Evolutionary conservation across 1,140 invertebrate genomes (phyloP), one percentile per base, ranked within the genome.

Genomic region (Stegodyphus dumicola): DNA sequence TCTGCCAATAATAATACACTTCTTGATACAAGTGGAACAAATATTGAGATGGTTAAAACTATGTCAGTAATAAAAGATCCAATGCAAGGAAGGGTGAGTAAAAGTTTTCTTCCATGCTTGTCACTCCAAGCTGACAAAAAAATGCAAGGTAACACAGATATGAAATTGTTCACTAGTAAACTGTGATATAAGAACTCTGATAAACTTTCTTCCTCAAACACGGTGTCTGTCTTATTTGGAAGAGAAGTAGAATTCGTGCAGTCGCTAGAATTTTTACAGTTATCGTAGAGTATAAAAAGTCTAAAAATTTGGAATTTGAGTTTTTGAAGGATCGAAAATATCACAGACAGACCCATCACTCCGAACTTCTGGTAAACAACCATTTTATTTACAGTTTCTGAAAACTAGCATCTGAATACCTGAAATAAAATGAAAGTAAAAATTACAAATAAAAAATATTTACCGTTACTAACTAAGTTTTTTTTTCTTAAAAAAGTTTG

Each of bases 41-140:
- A 56, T 7, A 79, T 17, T 54, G 48, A 15, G 13, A 79, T 18
- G 2, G 69, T 65, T 60, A 79, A 66, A 13, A 79, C 15, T 17
- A 67, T 48, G 17, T 79, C 77, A 9, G n/a, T 49, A 5, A 79
- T 53, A 9, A 69, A 33, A 9, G 77, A 79, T 15, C 77, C 77
- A 7, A 79, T 64, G 13, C 52, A 79, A 1, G 77, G 77, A 10
- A 79, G 52, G 1, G 17, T 49, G 5, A 79, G 17, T 52, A 79
- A 52, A 13, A 33, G 17, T 33, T 79, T 79, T 69, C 77, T 69
- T 10, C 77, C 77, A 70, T 79, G 77, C 17, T 70, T 69, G 52
- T 79, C 77, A 56, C 77, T 79, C 77, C 77, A 79, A n/a, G 77
- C 77, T 33, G 77, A 51, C 33, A 79, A 49, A 11, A 69, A 79